These are phyloP conservation scores for Typhlichthys subterraneus DNA, from an alignment of 2,797 vertebrate genomes.

Conservation along the genomic window DNA sequence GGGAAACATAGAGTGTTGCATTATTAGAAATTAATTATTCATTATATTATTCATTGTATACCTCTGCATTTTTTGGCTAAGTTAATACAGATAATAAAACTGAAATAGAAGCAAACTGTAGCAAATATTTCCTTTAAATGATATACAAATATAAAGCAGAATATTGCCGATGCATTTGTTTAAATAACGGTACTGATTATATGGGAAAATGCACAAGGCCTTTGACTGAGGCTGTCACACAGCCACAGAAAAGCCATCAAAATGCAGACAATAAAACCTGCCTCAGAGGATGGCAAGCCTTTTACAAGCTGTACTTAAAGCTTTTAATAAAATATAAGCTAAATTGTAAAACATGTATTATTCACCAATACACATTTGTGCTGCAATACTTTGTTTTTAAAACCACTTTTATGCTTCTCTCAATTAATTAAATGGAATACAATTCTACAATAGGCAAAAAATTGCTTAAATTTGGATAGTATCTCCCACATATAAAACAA, in stretches of 20 bases:
- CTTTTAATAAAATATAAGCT: slow-evolving; percentile 1
- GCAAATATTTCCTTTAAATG: too few species aligned
- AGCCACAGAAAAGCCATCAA: slow-evolving; percentile 76
- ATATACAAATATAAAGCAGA: background rate
- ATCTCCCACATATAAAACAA: background rate
- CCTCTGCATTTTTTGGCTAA: background rate
- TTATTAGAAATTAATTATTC: too few species aligned
- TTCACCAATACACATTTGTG: background rate
- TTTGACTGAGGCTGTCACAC: slow-evolving; percentile 3
- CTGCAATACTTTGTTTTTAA: background rate
- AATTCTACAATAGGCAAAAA: slow-evolving; percentile 10
- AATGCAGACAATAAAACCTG: slow-evolving; percentile 69
- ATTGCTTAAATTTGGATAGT: too few species aligned
- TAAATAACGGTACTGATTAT: background rate
- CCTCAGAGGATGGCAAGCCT: slow-evolving; percentile 38
- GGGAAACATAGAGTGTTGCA: background rate
- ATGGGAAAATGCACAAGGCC: slow-evolving; percentile 11
- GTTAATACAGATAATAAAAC: background rate
- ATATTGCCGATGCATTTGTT: slow-evolving; percentile 22
- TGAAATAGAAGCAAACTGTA: background rate
- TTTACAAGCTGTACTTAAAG: too few species aligned
- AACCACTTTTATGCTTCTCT: slow-evolving; percentile 2
- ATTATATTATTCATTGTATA: too few species aligned
- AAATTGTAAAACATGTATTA: background rate
- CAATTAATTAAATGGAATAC: slow-evolving; percentile 1